Base-by-base conservation (phyloP, 2,113 vertebrate genomes). In the Phyllostomus discolor region DNA sequence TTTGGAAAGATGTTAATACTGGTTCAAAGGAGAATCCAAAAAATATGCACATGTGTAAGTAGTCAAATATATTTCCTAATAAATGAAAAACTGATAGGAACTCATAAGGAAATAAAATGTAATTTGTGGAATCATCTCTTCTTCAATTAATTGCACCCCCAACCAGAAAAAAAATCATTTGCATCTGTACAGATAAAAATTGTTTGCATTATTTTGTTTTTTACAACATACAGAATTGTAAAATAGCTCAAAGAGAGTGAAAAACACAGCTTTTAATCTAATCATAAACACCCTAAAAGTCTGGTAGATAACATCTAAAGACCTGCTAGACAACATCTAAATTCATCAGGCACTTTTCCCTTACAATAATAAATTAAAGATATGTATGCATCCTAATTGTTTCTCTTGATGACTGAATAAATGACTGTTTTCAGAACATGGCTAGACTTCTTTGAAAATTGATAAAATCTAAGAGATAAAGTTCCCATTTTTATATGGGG, bases 371-470 rank as follows among this genome's bases (percentile, higher is more conserved):
- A 35, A 88, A 80, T 19, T 91, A 33, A 97, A 78, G 50, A 66
- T 69, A 33, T 14, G 57, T 66, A 70, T 66, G 41, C 33, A 91
- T 62, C 50, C 35, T 93, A 95, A 85, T 84, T 50, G 88, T 93
- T 96, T 84, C 10, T 88, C 6, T 81, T 95, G 46, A 52, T 94
- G 22, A 85, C 22, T 76, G 11, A 19, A 46, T 50, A 88, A 75
- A 9, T 41, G 69, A 82, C 5, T 35, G 20, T 57, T 86, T 94
- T 90, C 41, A 75, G 90, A 84, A 70, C 43, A 75, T 67, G 84
- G 26, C 4, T 93, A 64, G 64, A 57, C 26, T 87, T 95, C 48
- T 89, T 93, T 93, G 66, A 96, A 93, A 95, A 93, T 6, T 70
- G 52, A 79, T 70, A 41, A 87, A 52, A 33, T 64, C 46, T 90